Evolutionary conservation across 2,888 invertebrate genomes (phyloP).

Genomic region (Archips crataeganus): DNA sequence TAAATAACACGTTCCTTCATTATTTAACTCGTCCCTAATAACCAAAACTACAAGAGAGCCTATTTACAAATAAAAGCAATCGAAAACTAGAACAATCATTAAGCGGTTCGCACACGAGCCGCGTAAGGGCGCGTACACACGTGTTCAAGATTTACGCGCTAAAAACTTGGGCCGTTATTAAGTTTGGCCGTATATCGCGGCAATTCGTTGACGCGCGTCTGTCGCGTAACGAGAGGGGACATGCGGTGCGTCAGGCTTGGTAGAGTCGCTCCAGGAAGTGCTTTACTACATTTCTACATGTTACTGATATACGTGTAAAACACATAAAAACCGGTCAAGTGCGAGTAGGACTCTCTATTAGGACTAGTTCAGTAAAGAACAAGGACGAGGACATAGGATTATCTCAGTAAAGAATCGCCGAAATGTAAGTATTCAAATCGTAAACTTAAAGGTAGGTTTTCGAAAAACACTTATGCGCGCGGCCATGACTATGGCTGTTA

Average conservation of each 20-base stretch:
- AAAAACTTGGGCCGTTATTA: slow-evolving; percentile 60
- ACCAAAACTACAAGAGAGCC: slow-evolving; percentile 9
- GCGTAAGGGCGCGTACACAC: slow-evolving; percentile 46
- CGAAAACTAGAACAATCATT: slow-evolving; percentile 46
- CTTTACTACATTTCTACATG: neutral
- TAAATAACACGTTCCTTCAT: neutral
- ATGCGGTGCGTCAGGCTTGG: slow-evolving; percentile 17
- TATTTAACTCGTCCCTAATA: slow-evolving; percentile 5
- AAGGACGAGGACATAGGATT: no score
- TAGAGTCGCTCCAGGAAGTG: slow-evolving; percentile 47
- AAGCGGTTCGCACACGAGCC: slow-evolving; percentile 42
- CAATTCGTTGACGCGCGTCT: slow-evolving; percentile 53
- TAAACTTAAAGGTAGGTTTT: no score
- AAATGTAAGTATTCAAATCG: no score
- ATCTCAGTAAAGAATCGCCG: no score
- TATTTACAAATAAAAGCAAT: slow-evolving; percentile 43
- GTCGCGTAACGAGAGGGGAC: slow-evolving; percentile 47
- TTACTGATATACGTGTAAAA: neutral
- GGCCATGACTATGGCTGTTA: no score
- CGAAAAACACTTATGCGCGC: no score
- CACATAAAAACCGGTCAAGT: neutral
- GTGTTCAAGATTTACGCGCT: slow-evolving; percentile 54
- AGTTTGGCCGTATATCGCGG: slow-evolving; percentile 56
- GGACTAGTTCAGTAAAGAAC: no score
- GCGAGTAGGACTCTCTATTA: no score